phyloP scores from a whole-genome alignment of 1,140 invertebrate species.

The Brachionus asplanchnoidis region DNA sequence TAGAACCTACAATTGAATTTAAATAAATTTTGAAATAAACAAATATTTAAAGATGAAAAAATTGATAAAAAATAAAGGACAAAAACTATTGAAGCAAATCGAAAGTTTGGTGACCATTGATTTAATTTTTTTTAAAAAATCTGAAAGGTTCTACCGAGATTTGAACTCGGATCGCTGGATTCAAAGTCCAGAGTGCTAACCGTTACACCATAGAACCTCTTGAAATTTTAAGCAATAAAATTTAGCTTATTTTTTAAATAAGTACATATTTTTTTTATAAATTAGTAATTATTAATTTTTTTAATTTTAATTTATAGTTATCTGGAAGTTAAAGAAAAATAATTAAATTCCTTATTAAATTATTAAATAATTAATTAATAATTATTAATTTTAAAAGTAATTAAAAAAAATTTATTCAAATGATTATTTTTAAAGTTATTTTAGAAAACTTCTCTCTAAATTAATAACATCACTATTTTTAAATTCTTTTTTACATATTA shows the following conservation, averaged over 20 bases:
- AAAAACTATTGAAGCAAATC: neutral
- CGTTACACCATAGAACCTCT: slow-evolving; percentile 33
- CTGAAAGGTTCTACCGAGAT: slow-evolving; percentile 32
- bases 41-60: neutral
- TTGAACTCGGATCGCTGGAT: slow-evolving; percentile 38
- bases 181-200: slow-evolving; percentile 39
- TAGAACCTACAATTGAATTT: neutral
- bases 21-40: no score
- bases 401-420: neutral
- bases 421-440: neutral
- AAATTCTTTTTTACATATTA: slow-evolving; percentile 1
- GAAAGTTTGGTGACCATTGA: neutral
- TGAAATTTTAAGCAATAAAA: neutral
- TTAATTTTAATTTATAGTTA: no score
- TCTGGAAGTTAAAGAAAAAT: neutral
- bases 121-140: neutral
- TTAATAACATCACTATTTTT: slow-evolving; percentile 22
- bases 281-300: no score
- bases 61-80: neutral
- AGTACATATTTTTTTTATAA: no score
- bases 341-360: no score
- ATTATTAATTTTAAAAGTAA: neutral
- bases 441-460: slow-evolving; percentile 22
- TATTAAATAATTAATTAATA: no score
- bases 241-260: no score